Evolutionary conservation across 1,140 invertebrate species (phyloP).

Genomic region (Rhopalosiphum maidis): DNA sequence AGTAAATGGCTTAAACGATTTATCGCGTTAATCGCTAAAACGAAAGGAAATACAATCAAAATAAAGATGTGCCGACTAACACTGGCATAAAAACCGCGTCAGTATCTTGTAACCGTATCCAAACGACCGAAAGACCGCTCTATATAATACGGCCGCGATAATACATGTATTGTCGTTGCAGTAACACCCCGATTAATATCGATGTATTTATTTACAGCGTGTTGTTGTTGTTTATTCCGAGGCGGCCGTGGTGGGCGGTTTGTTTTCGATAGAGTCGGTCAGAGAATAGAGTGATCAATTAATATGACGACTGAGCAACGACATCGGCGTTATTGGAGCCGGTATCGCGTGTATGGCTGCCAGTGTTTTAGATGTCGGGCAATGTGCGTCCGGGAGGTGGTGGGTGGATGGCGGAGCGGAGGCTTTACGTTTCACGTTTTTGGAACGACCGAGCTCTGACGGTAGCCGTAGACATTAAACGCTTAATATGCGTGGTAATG

Average conservation of each 20-base stretch:
- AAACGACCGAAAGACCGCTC: too few species aligned
- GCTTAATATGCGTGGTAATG: background rate
- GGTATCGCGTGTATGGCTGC: background rate
- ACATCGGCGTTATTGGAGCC: background rate
- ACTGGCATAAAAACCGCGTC: background rate
- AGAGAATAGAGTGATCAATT: background rate
- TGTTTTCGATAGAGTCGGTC: background rate
- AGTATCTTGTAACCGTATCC: background rate
- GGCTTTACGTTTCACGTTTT: background rate
- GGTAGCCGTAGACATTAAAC: background rate
- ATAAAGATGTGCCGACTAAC: background rate
- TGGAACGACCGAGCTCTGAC: background rate
- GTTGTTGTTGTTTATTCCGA: background rate
- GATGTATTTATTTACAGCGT: background rate
- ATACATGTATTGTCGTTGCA: background rate
- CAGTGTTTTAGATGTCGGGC: background rate
- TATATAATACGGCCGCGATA: too few species aligned
- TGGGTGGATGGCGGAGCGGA: too few species aligned
- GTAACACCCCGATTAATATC: background rate
- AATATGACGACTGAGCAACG: background rate
- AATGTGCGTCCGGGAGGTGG: too few species aligned
- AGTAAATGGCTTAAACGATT: background rate
- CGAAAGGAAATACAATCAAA: background rate
- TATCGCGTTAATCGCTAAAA: background rate
- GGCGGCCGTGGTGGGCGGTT: too few species aligned